Evolutionary conservation across 2,797 vertebrate species (phyloP).

Genomic region (Ctenopoma kingsleyae): DNA sequence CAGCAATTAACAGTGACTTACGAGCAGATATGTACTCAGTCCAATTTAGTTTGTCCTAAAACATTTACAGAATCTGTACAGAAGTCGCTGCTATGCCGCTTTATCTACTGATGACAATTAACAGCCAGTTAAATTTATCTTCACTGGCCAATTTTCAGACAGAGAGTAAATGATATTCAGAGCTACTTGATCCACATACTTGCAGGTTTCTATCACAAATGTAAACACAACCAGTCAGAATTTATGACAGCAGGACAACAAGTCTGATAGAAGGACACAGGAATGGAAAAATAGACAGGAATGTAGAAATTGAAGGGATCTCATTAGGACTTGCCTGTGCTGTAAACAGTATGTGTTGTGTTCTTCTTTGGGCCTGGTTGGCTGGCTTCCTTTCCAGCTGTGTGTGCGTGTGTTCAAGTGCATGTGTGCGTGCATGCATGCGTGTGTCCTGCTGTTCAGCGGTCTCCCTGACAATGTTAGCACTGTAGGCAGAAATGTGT

Average conservation of each 20-base stretch:
- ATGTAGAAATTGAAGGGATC: slow-evolving; percentile 11
- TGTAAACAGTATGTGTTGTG: slow-evolving; percentile 32
- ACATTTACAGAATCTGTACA: slow-evolving; percentile 17
- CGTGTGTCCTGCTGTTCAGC: slow-evolving; percentile 53
- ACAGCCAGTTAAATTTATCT: slow-evolving; percentile 28
- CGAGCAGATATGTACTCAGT: slow-evolving; percentile 21
- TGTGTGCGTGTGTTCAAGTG: slow-evolving; percentile 28
- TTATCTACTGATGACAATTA: slow-evolving; percentile 48
- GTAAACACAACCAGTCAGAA: neutral
- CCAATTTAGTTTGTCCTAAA: slow-evolving; percentile 35
- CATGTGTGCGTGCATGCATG: slow-evolving; percentile 20
- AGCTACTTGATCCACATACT: slow-evolving; percentile 3
- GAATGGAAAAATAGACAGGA: neutral
- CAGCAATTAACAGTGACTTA: slow-evolving; percentile 43
- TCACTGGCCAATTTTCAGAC: slow-evolving; percentile 33
- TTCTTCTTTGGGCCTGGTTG: slow-evolving; percentile 27
- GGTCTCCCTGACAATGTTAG: slow-evolving; percentile 59
- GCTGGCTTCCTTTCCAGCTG: slow-evolving; percentile 41
- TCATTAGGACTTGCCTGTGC: slow-evolving; percentile 34
- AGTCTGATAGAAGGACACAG: slow-evolving; percentile 1
- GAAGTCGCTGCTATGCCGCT: slow-evolving; percentile 1
- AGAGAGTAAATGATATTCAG: neutral
- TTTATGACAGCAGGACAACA: neutral
- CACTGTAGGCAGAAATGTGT: slow-evolving; percentile 53
- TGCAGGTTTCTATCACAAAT: neutral